phyloP scores from a whole-genome alignment of 2,113 vertebrate species.

The Felis catus region F.catus_Fca126_mat1.0 CM031415.1:55104501-55105000 shows the following conservation, averaged over 20 bases:
- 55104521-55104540: no score
- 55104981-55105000: background rate
- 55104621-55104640: background rate
- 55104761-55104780: background rate
- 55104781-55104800: background rate
- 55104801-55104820: background rate
- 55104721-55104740: constrained; percentile 31
- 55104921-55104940: background rate
- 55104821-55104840: background rate
- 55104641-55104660: background rate
- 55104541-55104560: no score
- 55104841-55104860: constrained; percentile 11
- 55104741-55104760: constrained; percentile 1
- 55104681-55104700: background rate
- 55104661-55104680: constrained; percentile 18
- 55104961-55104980: constrained; percentile 18
- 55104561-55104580: no score
- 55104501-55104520: no score
- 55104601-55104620: background rate
- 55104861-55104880: constrained; percentile 9
- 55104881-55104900: background rate
- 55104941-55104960: constrained; percentile 8
- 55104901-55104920: background rate
- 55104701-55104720: constrained; percentile 19
- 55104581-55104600: no score